These are phyloP conservation scores for Nasua narica DNA, from an alignment of 2,797 vertebrate genomes.

Conservation along the genomic window DNA sequence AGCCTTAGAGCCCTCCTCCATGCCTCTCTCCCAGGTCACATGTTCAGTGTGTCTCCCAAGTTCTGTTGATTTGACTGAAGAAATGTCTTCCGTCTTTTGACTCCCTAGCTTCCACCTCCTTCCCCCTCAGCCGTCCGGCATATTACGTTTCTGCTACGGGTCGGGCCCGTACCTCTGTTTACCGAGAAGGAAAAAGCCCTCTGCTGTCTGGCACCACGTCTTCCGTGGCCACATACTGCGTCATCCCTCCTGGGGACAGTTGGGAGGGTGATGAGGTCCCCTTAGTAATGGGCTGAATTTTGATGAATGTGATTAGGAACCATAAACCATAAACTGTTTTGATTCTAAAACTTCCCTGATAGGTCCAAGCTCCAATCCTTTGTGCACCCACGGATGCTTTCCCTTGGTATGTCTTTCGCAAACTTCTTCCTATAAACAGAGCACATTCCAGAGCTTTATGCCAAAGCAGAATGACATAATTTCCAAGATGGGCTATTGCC, in stretches of 20 bases:
- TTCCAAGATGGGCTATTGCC: not conserved
- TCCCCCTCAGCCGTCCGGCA: not conserved
- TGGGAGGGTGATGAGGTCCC: not conserved
- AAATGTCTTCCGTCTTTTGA: not conserved
- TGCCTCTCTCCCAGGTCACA: not conserved
- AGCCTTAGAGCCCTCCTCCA: not conserved
- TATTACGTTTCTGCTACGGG: not conserved
- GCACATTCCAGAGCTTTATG: not conserved
- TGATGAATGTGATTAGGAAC: not conserved
- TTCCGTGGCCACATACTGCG: too few species aligned
- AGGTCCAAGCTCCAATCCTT: not conserved
- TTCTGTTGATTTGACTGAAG: not conserved
- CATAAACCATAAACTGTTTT: not conserved
- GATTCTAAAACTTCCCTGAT: not conserved
- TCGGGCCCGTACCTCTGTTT: not conserved
- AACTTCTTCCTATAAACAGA: not conserved
- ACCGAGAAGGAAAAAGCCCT: not conserved
- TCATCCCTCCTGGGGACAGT: not conserved
- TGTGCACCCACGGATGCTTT: not conserved
- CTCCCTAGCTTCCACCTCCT: not conserved
- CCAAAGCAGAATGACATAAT: not conserved
- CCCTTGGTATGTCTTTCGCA: not conserved
- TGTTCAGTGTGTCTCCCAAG: not conserved
- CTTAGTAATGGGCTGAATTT: not conserved
- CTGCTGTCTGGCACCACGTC: rapidly evolving